A percentile compares a stretch with the other conserved stretches of the same genome.
These are phyloP conservation scores for Calameuta pallipes DNA, from an alignment of 2,888 invertebrate species.

Conservation along the genomic window DNA sequence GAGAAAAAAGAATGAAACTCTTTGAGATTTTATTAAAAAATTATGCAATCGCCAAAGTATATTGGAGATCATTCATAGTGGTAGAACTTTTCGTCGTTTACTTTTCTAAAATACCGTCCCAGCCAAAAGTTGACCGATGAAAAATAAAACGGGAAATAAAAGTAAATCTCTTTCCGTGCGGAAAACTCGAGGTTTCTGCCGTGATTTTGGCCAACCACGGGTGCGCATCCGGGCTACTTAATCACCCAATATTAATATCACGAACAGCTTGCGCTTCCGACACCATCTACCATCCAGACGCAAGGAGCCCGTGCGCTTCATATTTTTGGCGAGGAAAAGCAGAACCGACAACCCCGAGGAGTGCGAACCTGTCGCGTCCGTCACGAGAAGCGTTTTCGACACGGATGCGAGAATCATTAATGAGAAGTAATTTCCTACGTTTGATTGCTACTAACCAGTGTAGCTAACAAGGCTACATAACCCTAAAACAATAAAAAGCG, in stretches of 20 bases:
- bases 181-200: neutral
- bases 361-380: slow-evolving; percentile 44
- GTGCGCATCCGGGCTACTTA: slow-evolving; percentile 58
- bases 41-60: neutral
- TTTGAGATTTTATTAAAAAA: neutral
- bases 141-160: neutral
- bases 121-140: neutral
- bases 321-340: slow-evolving; percentile 38
- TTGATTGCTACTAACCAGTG: neutral
- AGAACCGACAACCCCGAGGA: slow-evolving; percentile 29
- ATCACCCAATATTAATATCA: slow-evolving; percentile 63
- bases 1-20: neutral
- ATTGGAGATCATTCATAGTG: neutral
- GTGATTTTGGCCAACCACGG: slow-evolving; percentile 39
- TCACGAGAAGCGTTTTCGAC: slow-evolving; percentile 31
- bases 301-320: slow-evolving; percentile 23
- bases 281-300: slow-evolving; percentile 37
- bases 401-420: slow-evolving; percentile 33
- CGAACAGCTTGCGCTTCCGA: slow-evolving; percentile 40
- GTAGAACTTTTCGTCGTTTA: neutral
- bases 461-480: neutral
- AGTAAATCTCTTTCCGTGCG: neutral
- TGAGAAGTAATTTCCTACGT: slow-evolving; percentile 22
- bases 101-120: neutral
- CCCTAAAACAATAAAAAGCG: neutral